These are phyloP conservation scores for Manacus vitellinus DNA, from an alignment of 2,113 vertebrate species.

Conservation along the genomic window DNA sequence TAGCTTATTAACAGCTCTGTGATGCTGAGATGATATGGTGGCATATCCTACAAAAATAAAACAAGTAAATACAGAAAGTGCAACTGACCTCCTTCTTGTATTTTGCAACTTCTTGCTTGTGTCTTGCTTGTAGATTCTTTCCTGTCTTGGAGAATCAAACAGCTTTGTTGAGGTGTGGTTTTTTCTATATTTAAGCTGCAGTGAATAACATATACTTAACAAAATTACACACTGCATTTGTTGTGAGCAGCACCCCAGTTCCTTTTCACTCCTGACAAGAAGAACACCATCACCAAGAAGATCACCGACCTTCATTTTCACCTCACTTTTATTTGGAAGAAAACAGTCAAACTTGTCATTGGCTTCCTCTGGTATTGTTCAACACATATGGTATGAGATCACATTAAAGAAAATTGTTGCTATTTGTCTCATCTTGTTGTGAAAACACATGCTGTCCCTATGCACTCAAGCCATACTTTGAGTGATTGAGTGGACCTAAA, in stretches of 20 bases:
- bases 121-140: slow-evolving; percentile 4
- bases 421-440: slow-evolving; percentile 79
- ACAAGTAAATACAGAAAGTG: background rate
- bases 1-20: background rate
- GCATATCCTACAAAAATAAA: background rate
- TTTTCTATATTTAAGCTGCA: slow-evolving; percentile 66
- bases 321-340: slow-evolving; percentile 75
- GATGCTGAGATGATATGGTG: background rate
- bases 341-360: slow-evolving; percentile 73
- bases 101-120: background rate
- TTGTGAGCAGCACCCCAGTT: slow-evolving; percentile 66
- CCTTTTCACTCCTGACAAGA: slow-evolving; percentile 74
- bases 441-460: slow-evolving; percentile 69
- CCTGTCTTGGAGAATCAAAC: slow-evolving; percentile 9
- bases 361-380: slow-evolving; percentile 67
- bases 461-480: slow-evolving; percentile 64
- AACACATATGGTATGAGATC: slow-evolving; percentile 73
- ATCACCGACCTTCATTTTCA: slow-evolving; percentile 74
- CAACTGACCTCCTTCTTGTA: background rate
- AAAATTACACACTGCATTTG: slow-evolving; percentile 79
- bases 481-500: slow-evolving; percentile 47
- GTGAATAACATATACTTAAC: slow-evolving; percentile 79
- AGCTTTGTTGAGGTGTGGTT: background rate
- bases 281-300: slow-evolving; percentile 73
- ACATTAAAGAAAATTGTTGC: slow-evolving; percentile 80